Conservation (phyloP, 2,113 vertebrate genomes). For the Pionites leucogaster region DNA sequence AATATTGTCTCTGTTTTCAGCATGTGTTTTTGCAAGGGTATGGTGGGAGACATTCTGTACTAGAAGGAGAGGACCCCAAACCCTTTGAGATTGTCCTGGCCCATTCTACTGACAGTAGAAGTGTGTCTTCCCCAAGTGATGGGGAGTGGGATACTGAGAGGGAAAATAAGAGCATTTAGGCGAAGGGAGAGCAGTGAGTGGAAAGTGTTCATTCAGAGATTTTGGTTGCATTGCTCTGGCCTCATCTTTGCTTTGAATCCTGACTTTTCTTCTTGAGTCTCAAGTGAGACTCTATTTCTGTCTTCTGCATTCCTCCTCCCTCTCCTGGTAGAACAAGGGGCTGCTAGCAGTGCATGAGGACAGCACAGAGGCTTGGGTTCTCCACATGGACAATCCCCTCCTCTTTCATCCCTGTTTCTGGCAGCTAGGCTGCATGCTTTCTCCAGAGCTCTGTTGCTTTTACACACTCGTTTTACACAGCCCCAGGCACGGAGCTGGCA, state of each 20-base stretch:
- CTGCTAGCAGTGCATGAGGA: not conserved
- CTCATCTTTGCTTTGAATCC: not conserved
- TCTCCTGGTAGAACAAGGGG: not conserved
- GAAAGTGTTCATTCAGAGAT: not conserved
- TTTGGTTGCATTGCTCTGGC: not conserved
- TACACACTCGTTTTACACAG: not conserved
- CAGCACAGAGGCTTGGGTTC: fast-evolving
- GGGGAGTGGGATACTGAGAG: not conserved
- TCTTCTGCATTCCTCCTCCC: not conserved
- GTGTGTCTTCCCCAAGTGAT: not conserved
- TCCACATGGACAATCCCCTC: not conserved
- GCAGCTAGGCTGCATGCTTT: fast-evolving
- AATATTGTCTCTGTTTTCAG: not conserved
- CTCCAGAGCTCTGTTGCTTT: not conserved
- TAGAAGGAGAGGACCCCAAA: not conserved
- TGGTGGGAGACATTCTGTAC: not conserved
- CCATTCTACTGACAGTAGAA: not conserved
- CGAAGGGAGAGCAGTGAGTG: not conserved
- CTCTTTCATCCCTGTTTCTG: not conserved
- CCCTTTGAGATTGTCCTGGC: not conserved
- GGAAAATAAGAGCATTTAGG: not conserved
- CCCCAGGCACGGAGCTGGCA: not conserved
- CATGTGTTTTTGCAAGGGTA: not conserved
- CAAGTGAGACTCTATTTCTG: not conserved
- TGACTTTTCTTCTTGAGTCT: not conserved